These are phyloP conservation scores for Trachops cirrhosus DNA, from an alignment of 2,797 vertebrate species.

Conservation along the genomic window DNA sequence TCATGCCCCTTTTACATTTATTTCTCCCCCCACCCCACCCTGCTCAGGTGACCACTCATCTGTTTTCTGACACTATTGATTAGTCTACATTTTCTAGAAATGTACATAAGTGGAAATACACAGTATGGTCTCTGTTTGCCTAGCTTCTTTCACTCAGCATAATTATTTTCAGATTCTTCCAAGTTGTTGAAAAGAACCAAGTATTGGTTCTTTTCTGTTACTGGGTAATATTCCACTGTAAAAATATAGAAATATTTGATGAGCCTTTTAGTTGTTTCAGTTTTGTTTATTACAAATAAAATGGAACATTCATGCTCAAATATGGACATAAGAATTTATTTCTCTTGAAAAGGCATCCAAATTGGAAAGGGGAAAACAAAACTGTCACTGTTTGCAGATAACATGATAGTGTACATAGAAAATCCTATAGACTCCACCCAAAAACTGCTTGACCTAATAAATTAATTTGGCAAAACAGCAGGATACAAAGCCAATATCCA, in stretches of 20 bases:
- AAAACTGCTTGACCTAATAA: too few relatives aligned
- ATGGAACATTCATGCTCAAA: background rate
- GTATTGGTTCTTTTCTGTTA: background rate
- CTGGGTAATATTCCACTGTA: background rate
- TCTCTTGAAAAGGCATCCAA: too few relatives aligned
- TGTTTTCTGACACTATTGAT: background rate
- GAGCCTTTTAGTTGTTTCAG: background rate
- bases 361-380: too few relatives aligned
- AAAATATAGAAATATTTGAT: background rate
- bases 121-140: background rate
- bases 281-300: background rate
- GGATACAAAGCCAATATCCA: too few relatives aligned
- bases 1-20: background rate
- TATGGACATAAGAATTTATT: background rate
- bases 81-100: background rate
- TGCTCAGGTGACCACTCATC: background rate
- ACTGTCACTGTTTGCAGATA: too few relatives aligned
- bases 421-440: too few relatives aligned
- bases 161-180: background rate
- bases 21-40: background rate
- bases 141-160: background rate
- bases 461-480: too few relatives aligned
- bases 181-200: background rate
- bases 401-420: too few relatives aligned
- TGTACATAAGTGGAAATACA: background rate